Conservation (phyloP, 2,888 invertebrate genomes). For the Aleiodes testaceus region DNA sequence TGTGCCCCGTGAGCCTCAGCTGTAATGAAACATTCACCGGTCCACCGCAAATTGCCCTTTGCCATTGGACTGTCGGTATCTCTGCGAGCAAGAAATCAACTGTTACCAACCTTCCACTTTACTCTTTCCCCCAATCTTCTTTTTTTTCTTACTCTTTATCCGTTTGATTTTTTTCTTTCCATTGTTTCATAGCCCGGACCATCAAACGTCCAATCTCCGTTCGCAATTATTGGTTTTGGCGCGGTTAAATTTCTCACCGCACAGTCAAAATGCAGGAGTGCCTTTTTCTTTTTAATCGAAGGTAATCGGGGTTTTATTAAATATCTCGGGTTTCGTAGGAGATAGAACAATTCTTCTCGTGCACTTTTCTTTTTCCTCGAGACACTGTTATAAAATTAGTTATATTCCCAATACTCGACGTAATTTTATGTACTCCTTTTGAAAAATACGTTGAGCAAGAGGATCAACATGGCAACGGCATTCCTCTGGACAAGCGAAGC, state of each 20-base stretch:
- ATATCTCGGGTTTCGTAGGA: background rate
- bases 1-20: slow-evolving; percentile 59
- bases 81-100: slow-evolving; percentile 61
- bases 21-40: slow-evolving; percentile 72
- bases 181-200: slow-evolving; percentile 46
- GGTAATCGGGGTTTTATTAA: background rate
- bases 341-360: too few relatives aligned
- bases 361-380: background rate
- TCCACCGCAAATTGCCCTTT: slow-evolving; percentile 70
- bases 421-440: background rate
- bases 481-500: slow-evolving; percentile 66
- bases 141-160: slow-evolving; percentile 34
- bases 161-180: slow-evolving; percentile 37
- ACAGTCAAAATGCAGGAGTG: background rate
- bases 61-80: slow-evolving; percentile 51
- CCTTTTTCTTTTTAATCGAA: background rate
- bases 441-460: slow-evolving; percentile 28
- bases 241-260: slow-evolving; percentile 49
- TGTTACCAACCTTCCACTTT: slow-evolving; percentile 63
- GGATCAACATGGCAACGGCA: slow-evolving; percentile 59
- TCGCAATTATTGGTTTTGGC: slow-evolving; percentile 65
- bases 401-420: background rate
- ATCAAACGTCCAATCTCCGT: slow-evolving; percentile 54
- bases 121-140: slow-evolving; percentile 37
- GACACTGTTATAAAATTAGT: slow-evolving; percentile 25